phyloP scores from a whole-genome alignment of 2,113 vertebrate genomes.

The Gnathonemus longibarbis region DNA sequence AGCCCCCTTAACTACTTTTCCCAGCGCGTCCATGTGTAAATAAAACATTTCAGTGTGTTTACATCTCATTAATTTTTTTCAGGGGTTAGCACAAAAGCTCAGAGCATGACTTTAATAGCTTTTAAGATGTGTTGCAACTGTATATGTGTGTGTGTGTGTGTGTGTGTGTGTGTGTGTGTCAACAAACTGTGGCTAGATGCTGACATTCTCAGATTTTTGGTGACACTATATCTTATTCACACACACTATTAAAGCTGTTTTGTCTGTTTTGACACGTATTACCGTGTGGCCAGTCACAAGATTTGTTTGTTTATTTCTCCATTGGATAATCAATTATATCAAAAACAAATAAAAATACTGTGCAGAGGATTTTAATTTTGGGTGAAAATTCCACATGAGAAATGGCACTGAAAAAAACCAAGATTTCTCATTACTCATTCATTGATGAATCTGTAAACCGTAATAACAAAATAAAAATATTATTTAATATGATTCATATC shows the following conservation, averaged over 20 bases:
- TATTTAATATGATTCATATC: background rate
- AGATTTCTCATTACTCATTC: background rate
- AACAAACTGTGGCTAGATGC: background rate
- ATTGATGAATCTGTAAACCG: background rate
- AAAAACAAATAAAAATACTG: background rate
- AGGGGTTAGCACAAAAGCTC: background rate
- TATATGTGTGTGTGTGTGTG: background rate
- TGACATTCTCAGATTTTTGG: background rate
- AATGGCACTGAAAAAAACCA: background rate
- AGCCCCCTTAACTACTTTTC: background rate
- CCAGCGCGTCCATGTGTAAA: background rate
- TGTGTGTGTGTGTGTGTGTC: background rate
- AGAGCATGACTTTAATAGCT: background rate
- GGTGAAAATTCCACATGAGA: background rate
- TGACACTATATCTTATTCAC: background rate
- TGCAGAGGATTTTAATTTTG: background rate
- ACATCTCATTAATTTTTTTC: constrained; percentile 4
- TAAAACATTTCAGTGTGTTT: background rate
- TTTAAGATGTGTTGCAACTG: background rate
- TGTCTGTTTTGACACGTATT: background rate
- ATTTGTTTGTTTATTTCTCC: background rate
- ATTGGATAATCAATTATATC: background rate
- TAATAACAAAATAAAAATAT: background rate
- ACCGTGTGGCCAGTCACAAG: background rate
- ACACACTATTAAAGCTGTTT: background rate